These are phyloP conservation scores for Semaprochilodus insignis DNA, from an alignment of 2,797 vertebrate species.

Conservation along the genomic window DNA sequence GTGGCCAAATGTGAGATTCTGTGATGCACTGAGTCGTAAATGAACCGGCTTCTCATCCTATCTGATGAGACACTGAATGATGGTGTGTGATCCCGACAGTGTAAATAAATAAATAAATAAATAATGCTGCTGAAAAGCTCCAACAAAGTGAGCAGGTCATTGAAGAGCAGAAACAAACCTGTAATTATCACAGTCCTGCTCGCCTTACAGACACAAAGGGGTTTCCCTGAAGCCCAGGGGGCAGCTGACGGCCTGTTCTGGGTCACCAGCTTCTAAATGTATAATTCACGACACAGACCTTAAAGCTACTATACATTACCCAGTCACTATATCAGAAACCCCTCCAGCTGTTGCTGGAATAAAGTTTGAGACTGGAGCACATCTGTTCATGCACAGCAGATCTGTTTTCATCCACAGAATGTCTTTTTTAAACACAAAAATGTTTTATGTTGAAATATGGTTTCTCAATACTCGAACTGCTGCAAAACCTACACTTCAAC, in stretches of 20 bases:
- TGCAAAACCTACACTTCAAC: too few relatives aligned
- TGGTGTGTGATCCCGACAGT: background rate
- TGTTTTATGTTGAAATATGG: too few relatives aligned
- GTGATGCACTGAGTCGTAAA: too few relatives aligned
- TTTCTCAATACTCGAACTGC: too few relatives aligned
- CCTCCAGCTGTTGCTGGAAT: background rate
- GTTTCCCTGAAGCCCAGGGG: background rate
- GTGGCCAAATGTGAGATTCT: too few relatives aligned
- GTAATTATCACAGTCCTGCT: constrained; percentile 23
- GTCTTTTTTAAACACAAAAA: too few relatives aligned
- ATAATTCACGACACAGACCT: constrained; percentile 26
- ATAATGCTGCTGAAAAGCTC: background rate
- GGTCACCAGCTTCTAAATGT: background rate
- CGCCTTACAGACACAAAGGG: constrained; percentile 20
- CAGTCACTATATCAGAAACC: background rate
- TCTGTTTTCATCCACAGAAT: too few relatives aligned
- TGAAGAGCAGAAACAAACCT: constrained; percentile 1
- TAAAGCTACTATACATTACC: background rate
- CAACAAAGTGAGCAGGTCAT: background rate
- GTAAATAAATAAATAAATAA: constrained; percentile 10
- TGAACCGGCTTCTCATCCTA: too few relatives aligned
- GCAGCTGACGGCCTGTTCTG: background rate
- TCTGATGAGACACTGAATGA: too few relatives aligned
- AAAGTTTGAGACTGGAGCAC: too few relatives aligned
- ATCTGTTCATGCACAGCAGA: too few relatives aligned